phyloP scores from a whole-genome alignment of 1,140 invertebrate species.

The Dysdera silvatica region DNA sequence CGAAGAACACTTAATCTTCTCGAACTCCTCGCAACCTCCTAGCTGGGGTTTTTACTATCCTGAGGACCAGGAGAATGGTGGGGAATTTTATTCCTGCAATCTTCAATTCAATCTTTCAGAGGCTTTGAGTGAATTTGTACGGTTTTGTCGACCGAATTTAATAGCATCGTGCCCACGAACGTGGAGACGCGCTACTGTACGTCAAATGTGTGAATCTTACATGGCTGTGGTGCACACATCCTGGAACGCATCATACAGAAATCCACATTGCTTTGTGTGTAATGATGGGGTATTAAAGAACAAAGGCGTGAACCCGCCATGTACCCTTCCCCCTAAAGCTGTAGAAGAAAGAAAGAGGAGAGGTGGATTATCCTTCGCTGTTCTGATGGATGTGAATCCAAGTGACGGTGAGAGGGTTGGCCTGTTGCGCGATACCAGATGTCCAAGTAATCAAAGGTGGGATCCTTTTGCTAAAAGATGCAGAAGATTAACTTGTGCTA shows the following conservation, averaged over 20 bases:
- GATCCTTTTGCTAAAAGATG: slow-evolving; percentile 51
- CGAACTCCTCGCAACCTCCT: too few species aligned
- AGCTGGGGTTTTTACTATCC: too few species aligned
- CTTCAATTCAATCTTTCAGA: too few species aligned
- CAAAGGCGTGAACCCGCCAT: too few species aligned
- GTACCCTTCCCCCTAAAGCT: too few species aligned
- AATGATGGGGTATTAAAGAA: too few species aligned
- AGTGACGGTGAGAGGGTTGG: slow-evolving; percentile 13
- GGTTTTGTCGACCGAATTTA: not conserved
- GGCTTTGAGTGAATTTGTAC: too few species aligned
- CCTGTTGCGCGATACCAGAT: too few species aligned
- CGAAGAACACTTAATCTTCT: too few species aligned
- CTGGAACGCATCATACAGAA: slow-evolving; percentile 5
- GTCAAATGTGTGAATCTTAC: not conserved
- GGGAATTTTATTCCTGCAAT: too few species aligned
- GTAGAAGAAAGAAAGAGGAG: not conserved
- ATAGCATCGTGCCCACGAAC: not conserved
- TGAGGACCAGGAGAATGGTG: too few species aligned
- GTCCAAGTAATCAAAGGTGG: slow-evolving; percentile 40
- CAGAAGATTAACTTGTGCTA: slow-evolving; percentile 41
- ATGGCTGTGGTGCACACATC: not conserved
- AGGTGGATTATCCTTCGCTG: slow-evolving; percentile 7
- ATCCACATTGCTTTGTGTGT: slow-evolving; percentile 23
- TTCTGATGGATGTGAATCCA: slow-evolving; percentile 19
- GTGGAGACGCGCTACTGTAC: not conserved